These are phyloP conservation scores for Drosophila simulans DNA, from an alignment of 1,140 invertebrate species.

Conservation along the genomic window DNA sequence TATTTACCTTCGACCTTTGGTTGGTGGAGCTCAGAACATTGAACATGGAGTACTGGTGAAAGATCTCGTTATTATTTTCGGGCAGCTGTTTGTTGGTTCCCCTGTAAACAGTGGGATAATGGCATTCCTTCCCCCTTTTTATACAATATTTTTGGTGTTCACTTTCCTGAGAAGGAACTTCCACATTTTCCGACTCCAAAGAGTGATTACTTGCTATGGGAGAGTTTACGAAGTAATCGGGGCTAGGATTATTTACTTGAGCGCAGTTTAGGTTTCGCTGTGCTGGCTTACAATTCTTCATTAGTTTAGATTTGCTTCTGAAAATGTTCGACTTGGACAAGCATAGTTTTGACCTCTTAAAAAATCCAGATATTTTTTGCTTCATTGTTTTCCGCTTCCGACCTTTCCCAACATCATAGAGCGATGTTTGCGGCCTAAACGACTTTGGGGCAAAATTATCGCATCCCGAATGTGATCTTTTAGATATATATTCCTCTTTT, in stretches of 20 bases:
- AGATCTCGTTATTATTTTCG: not conserved
- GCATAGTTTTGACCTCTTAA: conserved; percentile 29
- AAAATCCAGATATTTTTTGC: conserved; percentile 26
- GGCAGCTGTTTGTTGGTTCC: not conserved
- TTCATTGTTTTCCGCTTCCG: not conserved
- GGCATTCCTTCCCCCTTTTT: not conserved
- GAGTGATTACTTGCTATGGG: not conserved
- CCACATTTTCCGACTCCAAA: not conserved
- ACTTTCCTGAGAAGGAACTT: not conserved
- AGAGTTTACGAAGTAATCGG: not conserved
- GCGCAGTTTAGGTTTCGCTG: not conserved
- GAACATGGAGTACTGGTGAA: not conserved
- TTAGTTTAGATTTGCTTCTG: not conserved
- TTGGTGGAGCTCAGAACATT: not conserved
- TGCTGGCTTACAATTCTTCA: not conserved
- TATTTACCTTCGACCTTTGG: conserved; percentile 31
- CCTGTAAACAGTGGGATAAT: conserved; percentile 38
- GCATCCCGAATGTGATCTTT: conserved; percentile 18
- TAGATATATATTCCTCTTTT: not conserved
- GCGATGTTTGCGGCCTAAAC: not conserved
- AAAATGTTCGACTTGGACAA: not conserved
- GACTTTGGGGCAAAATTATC: not conserved
- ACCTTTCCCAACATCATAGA: not conserved
- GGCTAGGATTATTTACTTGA: not conserved
- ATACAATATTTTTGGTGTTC: not conserved